A percentile compares a stretch with the other conserved stretches of the same genome.
phyloP scores from a whole-genome alignment of 2,888 invertebrate species.

The Euzophera pinguis region DNA sequence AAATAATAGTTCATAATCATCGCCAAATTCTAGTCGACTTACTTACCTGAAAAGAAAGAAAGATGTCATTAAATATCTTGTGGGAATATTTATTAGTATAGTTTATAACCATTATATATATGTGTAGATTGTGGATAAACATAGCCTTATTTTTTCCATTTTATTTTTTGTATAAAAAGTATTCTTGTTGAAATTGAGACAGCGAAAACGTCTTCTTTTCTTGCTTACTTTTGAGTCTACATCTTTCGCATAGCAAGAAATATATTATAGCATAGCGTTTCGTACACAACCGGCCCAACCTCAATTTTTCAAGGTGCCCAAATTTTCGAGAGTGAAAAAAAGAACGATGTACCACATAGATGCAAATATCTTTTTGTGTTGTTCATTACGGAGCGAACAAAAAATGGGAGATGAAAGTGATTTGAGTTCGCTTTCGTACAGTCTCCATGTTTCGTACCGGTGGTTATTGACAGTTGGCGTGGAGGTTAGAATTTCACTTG shows the following conservation, averaged over 20 bases:
- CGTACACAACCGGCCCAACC: slow-evolving; percentile 26
- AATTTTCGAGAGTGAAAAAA: slow-evolving; percentile 50
- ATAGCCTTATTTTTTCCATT: neutral
- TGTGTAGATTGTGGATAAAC: no score
- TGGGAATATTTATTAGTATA: neutral
- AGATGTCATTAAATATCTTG: neutral
- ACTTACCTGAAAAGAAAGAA: slow-evolving; percentile 9
- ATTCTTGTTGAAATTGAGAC: no score
- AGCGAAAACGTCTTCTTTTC: no score
- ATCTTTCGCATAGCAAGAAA: neutral
- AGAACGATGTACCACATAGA: slow-evolving; percentile 71
- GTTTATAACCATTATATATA: no score
- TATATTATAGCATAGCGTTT: slow-evolving; percentile 28
- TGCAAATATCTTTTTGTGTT: slow-evolving; percentile 67
- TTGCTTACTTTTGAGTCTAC: no score
- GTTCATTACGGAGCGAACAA: slow-evolving; percentile 57
- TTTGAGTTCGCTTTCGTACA: slow-evolving; percentile 62
- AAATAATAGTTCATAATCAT: no score
- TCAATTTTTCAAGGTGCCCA: slow-evolving; percentile 45
- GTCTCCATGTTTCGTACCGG: slow-evolving; percentile 23
- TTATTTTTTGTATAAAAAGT: no score
- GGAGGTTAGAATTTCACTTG: slow-evolving; percentile 48
- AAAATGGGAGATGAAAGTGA: slow-evolving; percentile 68
- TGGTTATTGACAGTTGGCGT: slow-evolving; percentile 45
- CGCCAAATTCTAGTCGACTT: no score